These are phyloP conservation scores for Amblyopsis rosae DNA, from an alignment of 2,113 vertebrate genomes.

Conservation along the genomic window DNA sequence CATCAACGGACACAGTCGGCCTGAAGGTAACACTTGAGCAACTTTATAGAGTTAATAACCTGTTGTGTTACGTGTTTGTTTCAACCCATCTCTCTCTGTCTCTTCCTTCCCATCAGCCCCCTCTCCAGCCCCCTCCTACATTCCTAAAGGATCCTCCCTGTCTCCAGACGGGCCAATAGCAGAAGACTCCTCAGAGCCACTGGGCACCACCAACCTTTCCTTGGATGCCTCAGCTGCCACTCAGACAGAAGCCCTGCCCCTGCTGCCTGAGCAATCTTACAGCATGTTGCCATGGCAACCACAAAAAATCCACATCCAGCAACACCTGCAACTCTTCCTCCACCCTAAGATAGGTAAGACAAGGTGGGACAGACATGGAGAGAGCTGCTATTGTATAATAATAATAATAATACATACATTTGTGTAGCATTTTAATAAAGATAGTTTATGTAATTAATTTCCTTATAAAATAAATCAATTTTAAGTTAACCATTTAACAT, in stretches of 20 bases:
- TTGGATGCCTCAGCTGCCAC: constrained; percentile 9
- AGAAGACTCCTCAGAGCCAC: constrained; percentile 15
- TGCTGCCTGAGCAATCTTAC: constrained; percentile 31
- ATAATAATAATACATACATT: background rate
- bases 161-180: background rate
- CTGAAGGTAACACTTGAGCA: constrained; percentile 63
- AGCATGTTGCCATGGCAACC: constrained; percentile 46
- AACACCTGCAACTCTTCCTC: constrained; percentile 74
- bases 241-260: constrained; percentile 17
- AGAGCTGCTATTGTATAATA: background rate
- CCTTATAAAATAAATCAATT: too few relatives aligned
- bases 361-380: constrained; percentile 13
- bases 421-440: too few relatives aligned
- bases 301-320: constrained; percentile 72
- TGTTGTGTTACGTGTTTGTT: too few relatives aligned
- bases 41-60: too few relatives aligned
- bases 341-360: constrained; percentile 54
- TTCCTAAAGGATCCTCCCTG: background rate
- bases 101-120: constrained; percentile 26
- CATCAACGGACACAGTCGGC: constrained; percentile 65
- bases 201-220: constrained; percentile 3
- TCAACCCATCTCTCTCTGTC: constrained; percentile 2
- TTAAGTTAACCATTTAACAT: too few relatives aligned
- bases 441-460: too few relatives aligned
- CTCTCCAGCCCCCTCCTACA: background rate